These are phyloP conservation scores for Dryobota labecula DNA, from an alignment of 2,888 invertebrate species.

Conservation along the genomic window DNA sequence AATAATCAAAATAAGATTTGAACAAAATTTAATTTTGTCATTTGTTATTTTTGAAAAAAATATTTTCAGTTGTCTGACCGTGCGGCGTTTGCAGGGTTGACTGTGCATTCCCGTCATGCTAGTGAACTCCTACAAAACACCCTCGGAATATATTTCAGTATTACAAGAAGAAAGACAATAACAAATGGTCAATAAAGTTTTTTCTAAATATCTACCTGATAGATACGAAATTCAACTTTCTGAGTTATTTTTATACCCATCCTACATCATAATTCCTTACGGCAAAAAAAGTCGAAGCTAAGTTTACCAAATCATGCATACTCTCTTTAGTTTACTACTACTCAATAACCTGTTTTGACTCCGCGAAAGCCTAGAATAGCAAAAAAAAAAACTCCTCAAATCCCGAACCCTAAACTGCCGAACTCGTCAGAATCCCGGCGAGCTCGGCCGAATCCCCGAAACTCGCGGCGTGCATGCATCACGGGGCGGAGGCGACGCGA, in stretches of 20 bases:
- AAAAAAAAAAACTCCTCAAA: slow-evolving; percentile 23
- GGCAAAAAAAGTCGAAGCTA: too few species aligned
- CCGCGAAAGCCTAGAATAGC: not conserved
- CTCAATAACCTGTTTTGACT: not conserved
- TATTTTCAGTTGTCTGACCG: not conserved
- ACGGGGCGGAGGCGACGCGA: slow-evolving; percentile 83
- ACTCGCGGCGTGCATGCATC: slow-evolving; percentile 77
- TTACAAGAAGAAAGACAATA: not conserved
- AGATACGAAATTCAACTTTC: not conserved
- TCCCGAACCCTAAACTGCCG: slow-evolving; percentile 6
- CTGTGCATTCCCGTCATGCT: not conserved
- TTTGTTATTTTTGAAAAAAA: not conserved
- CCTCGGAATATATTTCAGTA: not conserved
- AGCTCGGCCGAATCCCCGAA: slow-evolving; percentile 63
- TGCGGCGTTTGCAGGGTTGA: not conserved
- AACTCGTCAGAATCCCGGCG: slow-evolving; percentile 38
- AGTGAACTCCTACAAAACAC: not conserved
- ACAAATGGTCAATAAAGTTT: not conserved
- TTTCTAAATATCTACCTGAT: too few species aligned
- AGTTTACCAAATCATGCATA: too few species aligned
- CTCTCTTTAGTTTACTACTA: too few species aligned
- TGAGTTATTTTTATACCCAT: too few species aligned
- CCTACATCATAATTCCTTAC: too few species aligned
- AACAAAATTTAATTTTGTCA: not conserved
- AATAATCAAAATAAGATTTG: slow-evolving; percentile 24